Conservation (phyloP, 64 coral and sea anemone genomes). For the Pocillopora verrucosa region DNA sequence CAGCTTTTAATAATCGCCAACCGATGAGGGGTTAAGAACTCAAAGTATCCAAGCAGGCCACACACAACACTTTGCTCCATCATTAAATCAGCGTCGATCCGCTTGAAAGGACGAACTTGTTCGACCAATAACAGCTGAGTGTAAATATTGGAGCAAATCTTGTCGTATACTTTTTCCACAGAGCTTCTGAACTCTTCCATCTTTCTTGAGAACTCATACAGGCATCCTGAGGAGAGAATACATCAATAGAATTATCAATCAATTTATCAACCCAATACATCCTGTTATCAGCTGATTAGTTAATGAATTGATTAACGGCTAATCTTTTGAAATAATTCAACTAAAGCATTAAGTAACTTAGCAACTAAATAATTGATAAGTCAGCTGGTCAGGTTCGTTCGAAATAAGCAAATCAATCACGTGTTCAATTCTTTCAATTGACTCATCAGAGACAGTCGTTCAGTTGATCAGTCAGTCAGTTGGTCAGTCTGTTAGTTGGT, state of each 20-base stretch:
- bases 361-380: too few relatives aligned
- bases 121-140: constrained; percentile 42
- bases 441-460: too few relatives aligned
- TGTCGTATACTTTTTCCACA: not conserved
- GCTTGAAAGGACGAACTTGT: not conserved
- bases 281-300: not conserved
- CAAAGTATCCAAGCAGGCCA: constrained; percentile 48
- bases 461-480: too few relatives aligned
- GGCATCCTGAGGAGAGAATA: constrained; percentile 7
- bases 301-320: not conserved
- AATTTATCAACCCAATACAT: not conserved
- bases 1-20: constrained; percentile 12
- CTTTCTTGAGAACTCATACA: not conserved
- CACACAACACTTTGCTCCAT: constrained; percentile 60
- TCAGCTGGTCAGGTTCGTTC: too few relatives aligned
- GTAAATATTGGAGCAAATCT: constrained; percentile 55
- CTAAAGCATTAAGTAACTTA: too few relatives aligned
- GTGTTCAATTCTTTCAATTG: too few relatives aligned
- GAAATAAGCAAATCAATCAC: too few relatives aligned
- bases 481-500: too few relatives aligned
- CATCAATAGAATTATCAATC: not conserved
- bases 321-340: too few relatives aligned
- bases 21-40: constrained; percentile 32
- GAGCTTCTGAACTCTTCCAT: not conserved
- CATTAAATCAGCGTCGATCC: constrained; percentile 35